Evolutionary conservation across 2,113 vertebrate genomes (phyloP), one percentile per base, ranked within the genome.

Genomic region (Lagopus leucura): DNA sequence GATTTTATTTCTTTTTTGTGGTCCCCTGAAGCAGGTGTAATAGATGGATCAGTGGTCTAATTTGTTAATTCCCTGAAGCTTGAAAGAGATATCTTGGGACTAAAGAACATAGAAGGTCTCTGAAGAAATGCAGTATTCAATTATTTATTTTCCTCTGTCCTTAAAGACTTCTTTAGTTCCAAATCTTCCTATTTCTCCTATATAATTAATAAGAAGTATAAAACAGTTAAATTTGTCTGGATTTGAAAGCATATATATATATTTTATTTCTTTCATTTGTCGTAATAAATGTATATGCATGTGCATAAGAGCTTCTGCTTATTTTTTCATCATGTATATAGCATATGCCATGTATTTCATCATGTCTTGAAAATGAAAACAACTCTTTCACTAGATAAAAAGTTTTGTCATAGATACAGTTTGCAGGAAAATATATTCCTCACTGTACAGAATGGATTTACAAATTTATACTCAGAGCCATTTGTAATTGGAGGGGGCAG

Each of bases 111-210:
- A 20, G 79, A 86, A 80, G 72, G 32, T 88, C 52, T 94, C 72
- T 93, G 75, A 92, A 94, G 87, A 75, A 91, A 82, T 67, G 38
- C 72, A 86, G 43, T 94, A 48, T 90, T 95, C 76, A 94, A 94
- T 96, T 96, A 95, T 97, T 95, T 91, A 96, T 97, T 95, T 95
- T 30, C 79, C 40, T 94, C 55, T 89, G 50, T 94, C 61, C 94
- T 92, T 92, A 96, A 94, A 96, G 84, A 91, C 38, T 89, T 34
- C 82, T 92, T 79, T 67, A 83, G 72, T 93, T 95, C 93, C 69
- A 92, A 65, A 86, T 94, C 79, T 94, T 95, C 88, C 76, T 24
- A 81, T 94, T 94, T 93, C 90, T 94, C 65, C 70, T 91, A 78
- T 94, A 95, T 96, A 89, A 93, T 97, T 96, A 89, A 96, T 91